Conservation (phyloP, 2,797 vertebrate species). For the Sciurus carolinensis region DNA sequence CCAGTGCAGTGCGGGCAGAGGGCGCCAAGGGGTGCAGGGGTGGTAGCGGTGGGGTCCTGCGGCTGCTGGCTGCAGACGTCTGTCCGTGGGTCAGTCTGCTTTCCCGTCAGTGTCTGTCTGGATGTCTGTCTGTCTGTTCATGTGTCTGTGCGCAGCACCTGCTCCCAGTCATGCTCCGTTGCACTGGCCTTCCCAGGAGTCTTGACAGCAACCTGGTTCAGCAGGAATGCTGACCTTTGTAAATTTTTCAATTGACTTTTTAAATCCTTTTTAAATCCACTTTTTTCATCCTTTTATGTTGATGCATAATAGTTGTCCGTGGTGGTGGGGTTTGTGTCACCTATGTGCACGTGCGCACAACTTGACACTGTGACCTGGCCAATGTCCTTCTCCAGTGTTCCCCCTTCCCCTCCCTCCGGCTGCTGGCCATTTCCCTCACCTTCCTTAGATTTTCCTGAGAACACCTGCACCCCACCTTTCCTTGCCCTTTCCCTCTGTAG, state of each 20-base stretch:
- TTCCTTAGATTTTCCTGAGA: no score
- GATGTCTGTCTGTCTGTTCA: neutral
- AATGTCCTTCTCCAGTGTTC: no score
- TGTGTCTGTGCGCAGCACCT: neutral
- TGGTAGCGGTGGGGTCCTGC: neutral
- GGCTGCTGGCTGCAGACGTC: neutral
- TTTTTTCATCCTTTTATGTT: no score
- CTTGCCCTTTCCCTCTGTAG: no score
- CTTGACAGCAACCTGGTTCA: neutral
- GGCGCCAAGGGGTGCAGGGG: neutral
- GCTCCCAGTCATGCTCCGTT: no score
- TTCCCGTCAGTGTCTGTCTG: neutral
- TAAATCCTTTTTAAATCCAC: no score
- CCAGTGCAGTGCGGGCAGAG: neutral
- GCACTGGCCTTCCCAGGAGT: neutral
- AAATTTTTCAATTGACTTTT: no score
- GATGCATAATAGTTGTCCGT: fast-evolving
- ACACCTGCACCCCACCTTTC: no score
- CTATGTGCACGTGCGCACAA: fast-evolving
- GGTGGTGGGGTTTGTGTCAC: no score
- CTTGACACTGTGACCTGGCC: no score
- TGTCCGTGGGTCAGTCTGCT: neutral
- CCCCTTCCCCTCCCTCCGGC: no score
- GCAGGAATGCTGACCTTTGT: neutral
- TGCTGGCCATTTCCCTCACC: no score